A percentile compares a stretch with the other conserved stretches of the same genome.
Evolutionary conservation across 2,888 invertebrate genomes (phyloP).

Genomic region (Asteroscopus sphinx): DNA sequence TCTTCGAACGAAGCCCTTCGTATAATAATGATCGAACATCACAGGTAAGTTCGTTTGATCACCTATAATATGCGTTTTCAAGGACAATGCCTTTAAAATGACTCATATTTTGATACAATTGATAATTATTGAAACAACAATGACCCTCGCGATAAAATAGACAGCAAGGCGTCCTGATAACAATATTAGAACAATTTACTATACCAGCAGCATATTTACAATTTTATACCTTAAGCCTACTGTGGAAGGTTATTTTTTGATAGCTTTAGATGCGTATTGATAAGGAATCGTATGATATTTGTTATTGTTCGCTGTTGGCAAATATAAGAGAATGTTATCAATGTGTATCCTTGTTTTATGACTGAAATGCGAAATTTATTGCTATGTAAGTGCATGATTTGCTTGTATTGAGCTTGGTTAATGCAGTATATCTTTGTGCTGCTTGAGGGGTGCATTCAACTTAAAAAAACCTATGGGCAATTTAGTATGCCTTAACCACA

Average conservation of each 20-base stretch:
- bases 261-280: constrained; percentile 44
- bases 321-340: constrained; percentile 18
- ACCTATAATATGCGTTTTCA: no score
- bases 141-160: constrained; percentile 34
- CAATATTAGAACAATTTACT: constrained; percentile 5
- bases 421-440: no score
- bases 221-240: constrained; percentile 11
- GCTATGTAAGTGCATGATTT: neutral
- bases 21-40: no score
- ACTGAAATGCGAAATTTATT: constrained; percentile 23
- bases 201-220: neutral
- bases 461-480: no score
- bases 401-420: neutral
- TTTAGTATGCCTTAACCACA: no score
- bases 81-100: no score
- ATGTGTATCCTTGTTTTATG: constrained; percentile 30
- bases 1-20: no score
- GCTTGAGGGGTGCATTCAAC: no score
- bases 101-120: no score
- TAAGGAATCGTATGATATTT: constrained; percentile 52
- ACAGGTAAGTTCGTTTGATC: no score
- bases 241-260: constrained; percentile 9
- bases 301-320: constrained; percentile 36
- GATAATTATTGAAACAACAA: constrained; percentile 21
- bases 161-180: constrained; percentile 34